Conservation (phyloP, 2,888 invertebrate species). For the Ceratothoa steindachneri region DNA sequence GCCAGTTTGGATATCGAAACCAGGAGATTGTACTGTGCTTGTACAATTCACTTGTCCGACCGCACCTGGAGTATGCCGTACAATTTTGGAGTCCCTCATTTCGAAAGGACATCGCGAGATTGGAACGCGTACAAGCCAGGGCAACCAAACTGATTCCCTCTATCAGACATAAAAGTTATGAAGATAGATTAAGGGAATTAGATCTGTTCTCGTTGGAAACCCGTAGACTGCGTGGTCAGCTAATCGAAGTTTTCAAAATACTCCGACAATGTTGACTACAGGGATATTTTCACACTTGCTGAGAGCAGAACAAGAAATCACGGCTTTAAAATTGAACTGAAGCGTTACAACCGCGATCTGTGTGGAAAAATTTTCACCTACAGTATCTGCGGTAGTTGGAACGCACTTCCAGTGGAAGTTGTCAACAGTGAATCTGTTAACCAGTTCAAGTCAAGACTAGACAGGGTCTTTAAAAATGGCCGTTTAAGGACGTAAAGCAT, state of each 20-base stretch:
- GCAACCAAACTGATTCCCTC: not conserved
- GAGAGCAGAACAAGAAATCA: not conserved
- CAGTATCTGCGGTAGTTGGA: not conserved
- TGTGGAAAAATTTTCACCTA: not conserved
- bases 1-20: not conserved
- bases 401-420: not conserved
- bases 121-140: not conserved
- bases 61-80: slow-evolving; percentile 4
- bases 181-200: not conserved
- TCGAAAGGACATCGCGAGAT: not conserved
- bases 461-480: not conserved
- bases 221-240: not conserved
- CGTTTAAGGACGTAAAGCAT: not conserved
- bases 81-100: not conserved
- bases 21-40: not conserved
- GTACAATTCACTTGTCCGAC: slow-evolving; percentile 2
- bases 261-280: not conserved
- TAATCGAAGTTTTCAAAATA: not conserved
- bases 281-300: not conserved
- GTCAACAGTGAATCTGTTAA: not conserved
- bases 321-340: not conserved
- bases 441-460: not conserved
- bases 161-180: not conserved
- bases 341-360: not conserved
- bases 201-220: not conserved